These are phyloP conservation scores for Drosophila nigrodunni DNA, from an alignment of 1,140 invertebrate genomes.

Conservation along the genomic window DNA sequence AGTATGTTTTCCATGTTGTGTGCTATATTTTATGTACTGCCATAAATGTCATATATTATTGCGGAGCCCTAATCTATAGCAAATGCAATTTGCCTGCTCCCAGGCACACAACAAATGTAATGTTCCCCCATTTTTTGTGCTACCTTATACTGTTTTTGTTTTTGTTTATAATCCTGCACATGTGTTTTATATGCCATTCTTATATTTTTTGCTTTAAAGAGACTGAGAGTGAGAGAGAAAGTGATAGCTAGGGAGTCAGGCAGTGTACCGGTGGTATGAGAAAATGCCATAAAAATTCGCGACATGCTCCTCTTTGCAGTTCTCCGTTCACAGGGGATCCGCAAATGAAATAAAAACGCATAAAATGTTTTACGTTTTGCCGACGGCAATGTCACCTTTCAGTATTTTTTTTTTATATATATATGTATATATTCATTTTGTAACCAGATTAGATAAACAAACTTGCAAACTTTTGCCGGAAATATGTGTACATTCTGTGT, in stretches of 20 bases:
- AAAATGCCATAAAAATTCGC: slow-evolving; percentile 65
- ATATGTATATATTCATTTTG: background rate
- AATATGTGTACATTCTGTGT: no score
- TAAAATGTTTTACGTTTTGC: slow-evolving; percentile 63
- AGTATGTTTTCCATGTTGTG: slow-evolving; percentile 1
- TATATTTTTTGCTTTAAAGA: background rate
- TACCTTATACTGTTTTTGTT: background rate
- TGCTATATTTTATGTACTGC: slow-evolving; percentile 54
- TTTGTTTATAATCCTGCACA: slow-evolving; percentile 74
- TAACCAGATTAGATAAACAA: slow-evolving; percentile 73
- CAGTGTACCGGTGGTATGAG: slow-evolving; percentile 10
- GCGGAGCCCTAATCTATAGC: slow-evolving; percentile 64
- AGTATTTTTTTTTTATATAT: no score
- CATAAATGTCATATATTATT: slow-evolving; percentile 78
- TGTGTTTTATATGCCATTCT: slow-evolving; percentile 64
- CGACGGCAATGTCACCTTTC: slow-evolving; percentile 35
- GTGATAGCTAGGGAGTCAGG: background rate
- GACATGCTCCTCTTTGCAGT: slow-evolving; percentile 45
- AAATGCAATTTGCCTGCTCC: slow-evolving; percentile 73
- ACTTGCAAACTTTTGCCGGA: slow-evolving; percentile 54
- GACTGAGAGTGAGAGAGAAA: no score
- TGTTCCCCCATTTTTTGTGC: slow-evolving; percentile 6
- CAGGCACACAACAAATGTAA: slow-evolving; percentile 35
- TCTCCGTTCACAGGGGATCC: background rate
- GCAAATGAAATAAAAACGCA: slow-evolving; percentile 75